Conservation (phyloP, 2,888 invertebrate genomes). For the Epicampocera succincta region DNA sequence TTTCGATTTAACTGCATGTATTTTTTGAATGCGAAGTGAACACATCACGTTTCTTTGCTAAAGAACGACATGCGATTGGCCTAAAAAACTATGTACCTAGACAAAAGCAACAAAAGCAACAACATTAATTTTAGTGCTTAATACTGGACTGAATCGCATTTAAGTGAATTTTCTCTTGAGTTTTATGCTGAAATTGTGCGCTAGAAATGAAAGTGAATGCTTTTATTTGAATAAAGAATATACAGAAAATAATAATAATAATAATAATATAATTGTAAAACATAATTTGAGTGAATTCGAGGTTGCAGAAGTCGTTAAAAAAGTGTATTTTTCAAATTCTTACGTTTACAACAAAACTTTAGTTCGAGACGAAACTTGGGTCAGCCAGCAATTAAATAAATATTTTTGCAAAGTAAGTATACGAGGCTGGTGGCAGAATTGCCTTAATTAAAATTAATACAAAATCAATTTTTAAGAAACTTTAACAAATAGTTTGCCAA, state of each 20-base stretch:
- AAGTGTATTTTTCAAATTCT: too few species aligned
- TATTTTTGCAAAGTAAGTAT: too few species aligned
- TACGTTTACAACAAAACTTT: too few species aligned
- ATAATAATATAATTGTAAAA: neutral
- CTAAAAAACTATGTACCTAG: constrained; percentile 61
- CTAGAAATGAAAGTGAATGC: constrained; percentile 54
- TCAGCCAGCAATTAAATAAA: too few species aligned
- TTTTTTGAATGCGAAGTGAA: neutral
- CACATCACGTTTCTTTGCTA: constrained; percentile 3
- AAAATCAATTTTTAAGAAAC: too few species aligned
- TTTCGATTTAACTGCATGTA: neutral
- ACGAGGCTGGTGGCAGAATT: too few species aligned
- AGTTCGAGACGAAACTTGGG: too few species aligned
- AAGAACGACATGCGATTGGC: constrained; percentile 43
- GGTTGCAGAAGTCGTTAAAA: too few species aligned
- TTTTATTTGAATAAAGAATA: neutral
- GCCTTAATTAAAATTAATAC: too few species aligned
- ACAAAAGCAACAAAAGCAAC: constrained; percentile 13
- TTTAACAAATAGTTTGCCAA: too few species aligned
- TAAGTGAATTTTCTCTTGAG: constrained; percentile 18
- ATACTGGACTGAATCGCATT: neutral
- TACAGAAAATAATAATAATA: neutral
- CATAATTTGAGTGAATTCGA: too few species aligned
- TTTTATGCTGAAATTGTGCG: neutral
- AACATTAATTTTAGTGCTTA: constrained; percentile 10